Percentiles rank a stretch among this genome's conserved stretches.
Conservation (phyloP, 2,888 invertebrate species). For the Cancer borealis region DNA sequence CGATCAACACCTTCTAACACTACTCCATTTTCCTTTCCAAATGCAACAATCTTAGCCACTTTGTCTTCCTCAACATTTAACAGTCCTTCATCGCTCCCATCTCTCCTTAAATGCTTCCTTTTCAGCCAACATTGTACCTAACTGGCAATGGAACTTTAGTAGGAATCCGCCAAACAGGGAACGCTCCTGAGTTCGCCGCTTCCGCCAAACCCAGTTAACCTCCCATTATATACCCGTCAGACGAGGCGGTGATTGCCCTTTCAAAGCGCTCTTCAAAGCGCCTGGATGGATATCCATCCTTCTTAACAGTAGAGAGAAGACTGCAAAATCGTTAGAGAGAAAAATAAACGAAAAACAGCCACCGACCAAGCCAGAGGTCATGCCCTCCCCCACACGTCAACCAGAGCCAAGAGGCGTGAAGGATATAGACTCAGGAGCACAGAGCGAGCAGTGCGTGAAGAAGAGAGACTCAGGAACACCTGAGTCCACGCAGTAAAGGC, state of each 20-base stretch:
- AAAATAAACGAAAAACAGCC: background rate
- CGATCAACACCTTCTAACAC: no score
- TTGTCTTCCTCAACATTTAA: no score
- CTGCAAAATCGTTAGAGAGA: background rate
- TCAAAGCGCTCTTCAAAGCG: background rate
- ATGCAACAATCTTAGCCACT: no score
- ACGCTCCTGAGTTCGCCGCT: background rate
- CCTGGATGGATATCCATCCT: conserved; percentile 6
- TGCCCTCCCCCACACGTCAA: background rate
- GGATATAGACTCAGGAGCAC: conserved; percentile 36
- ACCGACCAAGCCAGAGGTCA: conserved; percentile 7
- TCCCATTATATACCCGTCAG: conserved; percentile 4
- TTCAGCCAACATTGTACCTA: no score
- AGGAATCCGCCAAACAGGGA: background rate
- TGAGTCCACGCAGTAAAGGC: background rate
- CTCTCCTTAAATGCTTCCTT: no score
- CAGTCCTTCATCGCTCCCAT: no score
- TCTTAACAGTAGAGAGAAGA: background rate
- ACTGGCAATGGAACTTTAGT: background rate
- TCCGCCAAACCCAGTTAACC: background rate
- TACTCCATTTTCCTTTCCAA: no score
- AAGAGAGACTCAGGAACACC: conserved; percentile 30
- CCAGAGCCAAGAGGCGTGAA: conserved; percentile 20
- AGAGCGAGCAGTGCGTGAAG: conserved; percentile 33
- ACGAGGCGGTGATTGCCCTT: conserved; percentile 38